Conservation (phyloP, 2,797 vertebrate genomes). For the Microctenopoma stevenorrisi region DNA sequence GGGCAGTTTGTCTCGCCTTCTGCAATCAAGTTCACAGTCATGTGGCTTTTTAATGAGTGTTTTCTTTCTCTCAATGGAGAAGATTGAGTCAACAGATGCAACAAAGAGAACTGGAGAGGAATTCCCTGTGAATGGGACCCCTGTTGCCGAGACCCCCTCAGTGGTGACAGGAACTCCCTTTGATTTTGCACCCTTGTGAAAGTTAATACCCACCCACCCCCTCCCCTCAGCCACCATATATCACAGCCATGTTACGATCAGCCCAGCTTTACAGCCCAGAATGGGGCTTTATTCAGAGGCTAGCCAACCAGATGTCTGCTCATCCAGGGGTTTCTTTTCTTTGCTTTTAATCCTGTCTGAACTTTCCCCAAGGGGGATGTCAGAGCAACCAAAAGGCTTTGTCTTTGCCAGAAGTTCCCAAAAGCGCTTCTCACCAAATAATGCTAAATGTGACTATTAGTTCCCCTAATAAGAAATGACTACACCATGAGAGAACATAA, state of each 20-base stretch:
- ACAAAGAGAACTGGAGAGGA: slow-evolving; percentile 74
- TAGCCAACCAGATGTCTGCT: slow-evolving; percentile 83
- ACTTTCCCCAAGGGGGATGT: slow-evolving; percentile 64
- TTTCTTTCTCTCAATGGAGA: slow-evolving; percentile 78
- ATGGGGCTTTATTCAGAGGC: slow-evolving; percentile 79
- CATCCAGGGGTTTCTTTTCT: slow-evolving; percentile 78
- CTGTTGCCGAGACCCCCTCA: slow-evolving; percentile 79
- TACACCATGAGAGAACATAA: background rate
- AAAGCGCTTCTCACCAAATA: slow-evolving; percentile 12
- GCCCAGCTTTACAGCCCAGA: slow-evolving; percentile 76
- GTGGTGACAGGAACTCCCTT: slow-evolving; percentile 84
- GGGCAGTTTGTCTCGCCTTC: slow-evolving; percentile 73
- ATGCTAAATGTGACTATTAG: background rate
- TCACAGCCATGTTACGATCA: slow-evolving; percentile 80
- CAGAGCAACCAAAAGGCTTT: slow-evolving; percentile 55
- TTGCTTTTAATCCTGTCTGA: slow-evolving; percentile 75
- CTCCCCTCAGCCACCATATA: slow-evolving; percentile 74
- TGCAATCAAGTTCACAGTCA: slow-evolving; percentile 87
- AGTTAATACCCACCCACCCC: slow-evolving; percentile 78
- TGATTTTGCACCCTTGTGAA: slow-evolving; percentile 87
- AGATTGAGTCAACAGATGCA: slow-evolving; percentile 83
- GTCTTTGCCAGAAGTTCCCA: slow-evolving; percentile 43
- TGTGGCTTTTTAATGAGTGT: slow-evolving; percentile 82
- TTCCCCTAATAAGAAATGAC: slow-evolving; percentile 1
- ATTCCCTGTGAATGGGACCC: slow-evolving; percentile 83